Base-by-base conservation (phyloP, 2,113 vertebrate species). In the Sphyrna mokarran region DNA sequence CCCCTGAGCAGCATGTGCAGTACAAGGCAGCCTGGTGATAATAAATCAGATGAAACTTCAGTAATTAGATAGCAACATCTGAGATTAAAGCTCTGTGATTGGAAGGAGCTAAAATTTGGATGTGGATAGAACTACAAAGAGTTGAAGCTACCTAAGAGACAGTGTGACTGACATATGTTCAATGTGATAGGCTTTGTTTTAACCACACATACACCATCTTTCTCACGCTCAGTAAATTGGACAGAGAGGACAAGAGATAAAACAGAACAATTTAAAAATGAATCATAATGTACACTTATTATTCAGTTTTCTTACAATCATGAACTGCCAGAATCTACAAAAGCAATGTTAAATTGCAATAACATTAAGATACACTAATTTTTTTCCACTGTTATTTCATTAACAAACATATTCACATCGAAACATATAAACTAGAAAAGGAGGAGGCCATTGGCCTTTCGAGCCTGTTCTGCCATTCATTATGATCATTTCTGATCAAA, bases 11-110 rank as follows among this genome's bases (percentile, higher is more conserved):
- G 54, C 87, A 58, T 90, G 54, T 90, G 58, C n/a, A 63, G 16
- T 22, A 63, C 14, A 93, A 37, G 61, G 33, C 16, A 93, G 58
- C 87, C 61, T 4, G 3, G 13, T 91, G 87, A 91, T 18, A 58
- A 58, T 61, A 90, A 90, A 61, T 61, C 87, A 90, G 26, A 23
- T 93, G 18, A n/a, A 93, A 37, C n/a, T 93, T 93, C 89, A 66
- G 33, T 37, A 93, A 37, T 66, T 66, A 37, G 89, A 33, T 91
- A n/a, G 61, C 33, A n/a, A 33, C 61, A n/a, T 37, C 89, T 20
- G 18, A 54, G 33, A 68, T 68, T 66, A 66, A 66, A 16, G 61
- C 89, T 93, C 18, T 93, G 33, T 66, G 63, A 37, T 66, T 66
- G 61, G 16, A 66, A 20, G 61, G 61, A 93, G 14, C 20, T 68